A percentile compares a stretch with the other conserved stretches of the same genome.
Evolutionary conservation across 1,140 invertebrate genomes (phyloP).

Genomic region (Zaprionus tsacasi): DNA sequence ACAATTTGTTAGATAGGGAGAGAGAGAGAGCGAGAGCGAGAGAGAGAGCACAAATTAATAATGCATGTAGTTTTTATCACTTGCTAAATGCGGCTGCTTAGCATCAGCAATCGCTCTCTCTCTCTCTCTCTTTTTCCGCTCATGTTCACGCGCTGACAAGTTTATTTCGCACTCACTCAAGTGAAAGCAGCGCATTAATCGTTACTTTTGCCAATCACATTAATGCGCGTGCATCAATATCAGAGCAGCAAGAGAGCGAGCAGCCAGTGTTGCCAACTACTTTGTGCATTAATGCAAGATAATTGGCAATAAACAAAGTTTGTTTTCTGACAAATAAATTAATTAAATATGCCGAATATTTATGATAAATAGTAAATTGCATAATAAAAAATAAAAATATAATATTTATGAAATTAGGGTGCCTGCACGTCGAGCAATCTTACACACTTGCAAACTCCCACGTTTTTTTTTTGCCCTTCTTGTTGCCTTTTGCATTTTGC

Average conservation of each 20-base stretch:
- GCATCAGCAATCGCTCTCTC: not conserved
- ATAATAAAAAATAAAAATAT: not conserved
- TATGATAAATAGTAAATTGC: not conserved
- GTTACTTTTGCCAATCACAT: not conserved
- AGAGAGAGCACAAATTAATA: not conserved
- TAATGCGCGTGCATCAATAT: not conserved
- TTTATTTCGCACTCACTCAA: not conserved
- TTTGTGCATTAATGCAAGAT: not conserved
- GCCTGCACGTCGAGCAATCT: not conserved
- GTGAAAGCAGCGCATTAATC: not conserved
- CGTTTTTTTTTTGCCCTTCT: not conserved
- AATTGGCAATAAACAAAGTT: not conserved
- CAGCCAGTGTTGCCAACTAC: not conserved
- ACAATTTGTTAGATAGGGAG: not conserved
- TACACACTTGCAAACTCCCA: not conserved
- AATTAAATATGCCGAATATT: not conserved
- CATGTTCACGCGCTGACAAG: not conserved
- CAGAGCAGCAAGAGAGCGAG: not conserved
- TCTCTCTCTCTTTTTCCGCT: not conserved
- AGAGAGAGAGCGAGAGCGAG: not conserved
- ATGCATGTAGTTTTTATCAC: slow-evolving; percentile 4
- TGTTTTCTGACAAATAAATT: too few species aligned
- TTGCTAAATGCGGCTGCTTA: not conserved
- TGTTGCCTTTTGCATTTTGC: slow-evolving; percentile 28
- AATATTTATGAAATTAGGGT: not conserved